Conservation (phyloP, 1,140 invertebrate species). For the Drosophila sulfurigaster region DNA sequence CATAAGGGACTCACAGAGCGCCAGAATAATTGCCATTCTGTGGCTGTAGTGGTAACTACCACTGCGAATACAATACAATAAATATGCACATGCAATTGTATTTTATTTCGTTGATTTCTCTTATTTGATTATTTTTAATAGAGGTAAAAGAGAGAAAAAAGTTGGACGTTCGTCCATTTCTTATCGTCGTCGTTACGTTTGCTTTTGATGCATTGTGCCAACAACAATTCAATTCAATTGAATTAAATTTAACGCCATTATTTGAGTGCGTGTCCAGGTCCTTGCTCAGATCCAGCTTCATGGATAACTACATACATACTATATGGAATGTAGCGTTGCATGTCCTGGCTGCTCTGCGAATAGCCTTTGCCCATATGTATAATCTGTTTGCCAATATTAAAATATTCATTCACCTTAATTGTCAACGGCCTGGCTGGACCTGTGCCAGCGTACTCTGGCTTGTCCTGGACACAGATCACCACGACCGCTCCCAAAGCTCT, state of each 20-base stretch:
- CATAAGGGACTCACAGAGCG: conserved; percentile 1
- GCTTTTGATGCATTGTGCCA: conserved; percentile 72
- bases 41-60: conserved; percentile 4
- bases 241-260: conserved; percentile 82
- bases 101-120: conserved; percentile 42
- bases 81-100: conserved; percentile 18
- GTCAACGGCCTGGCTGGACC: conserved; percentile 62
- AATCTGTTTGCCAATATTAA: conserved; percentile 83
- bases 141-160: conserved; percentile 1
- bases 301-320: not conserved
- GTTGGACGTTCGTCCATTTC: conserved; percentile 9
- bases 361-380: conserved; percentile 74
- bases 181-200: conserved; percentile 38
- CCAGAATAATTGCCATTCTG: conserved; percentile 39
- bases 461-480: conserved; percentile 40
- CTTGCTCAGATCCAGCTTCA: not conserved
- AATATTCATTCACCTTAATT: conserved; percentile 83
- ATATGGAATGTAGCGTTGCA: conserved; percentile 11
- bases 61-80: not conserved
- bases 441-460: conserved; percentile 33
- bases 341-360: conserved; percentile 45
- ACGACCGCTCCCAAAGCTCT: conserved; percentile 72
- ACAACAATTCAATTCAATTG: conserved; percentile 75
- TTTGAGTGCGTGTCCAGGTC: conserved; percentile 44
- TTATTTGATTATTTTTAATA: conserved; percentile 51